Percentiles rank a stretch among this genome's conserved stretches.
These are phyloP conservation scores for Subacronicta megacephala DNA, from an alignment of 2,888 invertebrate species.

Conservation along the genomic window DNA sequence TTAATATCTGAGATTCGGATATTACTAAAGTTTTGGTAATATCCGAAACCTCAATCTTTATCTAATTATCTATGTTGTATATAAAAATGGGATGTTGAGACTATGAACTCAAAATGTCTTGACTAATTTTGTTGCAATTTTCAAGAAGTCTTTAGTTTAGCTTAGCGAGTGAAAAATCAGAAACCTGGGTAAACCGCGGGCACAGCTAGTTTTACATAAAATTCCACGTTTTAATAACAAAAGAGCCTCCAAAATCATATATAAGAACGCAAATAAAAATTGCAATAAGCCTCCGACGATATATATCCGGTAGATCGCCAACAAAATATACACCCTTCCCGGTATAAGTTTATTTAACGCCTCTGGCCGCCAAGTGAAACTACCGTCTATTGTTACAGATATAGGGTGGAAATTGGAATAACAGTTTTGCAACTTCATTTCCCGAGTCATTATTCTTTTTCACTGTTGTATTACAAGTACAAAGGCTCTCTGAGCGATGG, in stretches of 20 bases:
- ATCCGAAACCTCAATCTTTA: too few relatives aligned
- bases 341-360: conserved; percentile 58
- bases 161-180: too few relatives aligned
- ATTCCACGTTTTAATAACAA: conserved; percentile 41
- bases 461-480: conserved; percentile 61
- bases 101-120: too few relatives aligned
- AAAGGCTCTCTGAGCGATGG: conserved; percentile 59
- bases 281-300: conserved; percentile 55
- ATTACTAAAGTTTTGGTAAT: too few relatives aligned
- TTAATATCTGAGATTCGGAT: too few relatives aligned
- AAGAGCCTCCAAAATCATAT: conserved; percentile 41
- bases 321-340: conserved; percentile 58
- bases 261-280: conserved; percentile 54
- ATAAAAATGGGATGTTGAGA: too few relatives aligned
- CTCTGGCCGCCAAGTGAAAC: conserved; percentile 13
- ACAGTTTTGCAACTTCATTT: conserved; percentile 58
- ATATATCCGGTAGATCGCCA: conserved; percentile 56
- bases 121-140: too few relatives aligned
- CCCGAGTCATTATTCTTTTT: conserved; percentile 63
- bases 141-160: too few relatives aligned
- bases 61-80: too few relatives aligned
- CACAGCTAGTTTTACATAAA: conserved; percentile 28
- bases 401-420: conserved; percentile 51
- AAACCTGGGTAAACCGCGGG: too few relatives aligned
- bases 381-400: conserved; percentile 2